These are phyloP conservation scores for Hirudo medicinalis DNA, from an alignment of 1,140 invertebrate genomes.

Conservation along the genomic window DNA sequence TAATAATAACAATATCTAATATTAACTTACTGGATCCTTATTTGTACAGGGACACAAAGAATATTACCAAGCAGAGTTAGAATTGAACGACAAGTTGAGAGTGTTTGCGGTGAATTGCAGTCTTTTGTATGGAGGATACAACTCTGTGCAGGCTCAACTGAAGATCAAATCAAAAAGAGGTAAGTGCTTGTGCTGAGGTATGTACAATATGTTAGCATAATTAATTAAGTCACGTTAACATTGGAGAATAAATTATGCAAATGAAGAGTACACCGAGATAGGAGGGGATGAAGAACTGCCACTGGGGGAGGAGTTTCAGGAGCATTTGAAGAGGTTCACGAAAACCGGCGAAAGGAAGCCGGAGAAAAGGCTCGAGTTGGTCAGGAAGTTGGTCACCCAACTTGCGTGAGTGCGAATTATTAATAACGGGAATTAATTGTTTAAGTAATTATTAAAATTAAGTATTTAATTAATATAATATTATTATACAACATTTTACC, in stretches of 20 bases:
- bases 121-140: slow-evolving; percentile 21
- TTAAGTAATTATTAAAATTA: neutral
- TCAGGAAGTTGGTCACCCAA: slow-evolving; percentile 22
- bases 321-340: slow-evolving; percentile 23
- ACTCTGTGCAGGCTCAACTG: slow-evolving; percentile 22
- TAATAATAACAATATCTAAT: neutral
- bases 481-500: neutral
- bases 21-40: neutral
- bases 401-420: slow-evolving; percentile 14
- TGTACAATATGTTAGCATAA: too few species aligned
- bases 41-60: slow-evolving; percentile 19
- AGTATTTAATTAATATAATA: neutral
- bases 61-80: slow-evolving; percentile 23
- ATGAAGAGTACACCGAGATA: slow-evolving; percentile 24
- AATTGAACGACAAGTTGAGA: slow-evolving; percentile 24
- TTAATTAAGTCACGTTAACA: too few species aligned
- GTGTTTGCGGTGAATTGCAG: slow-evolving; percentile 24
- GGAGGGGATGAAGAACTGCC: slow-evolving; percentile 25
- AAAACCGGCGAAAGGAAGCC: slow-evolving; percentile 20
- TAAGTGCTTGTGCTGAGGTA: neutral
- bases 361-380: slow-evolving; percentile 21
- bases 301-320: slow-evolving; percentile 25
- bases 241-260: neutral
- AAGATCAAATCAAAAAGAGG: slow-evolving; percentile 20
- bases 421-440: neutral